Percentiles rank a stretch among this genome's conserved stretches.
phyloP scores from a whole-genome alignment of 2,797 vertebrate genomes.

The Notamacropus eugenii region DNA sequence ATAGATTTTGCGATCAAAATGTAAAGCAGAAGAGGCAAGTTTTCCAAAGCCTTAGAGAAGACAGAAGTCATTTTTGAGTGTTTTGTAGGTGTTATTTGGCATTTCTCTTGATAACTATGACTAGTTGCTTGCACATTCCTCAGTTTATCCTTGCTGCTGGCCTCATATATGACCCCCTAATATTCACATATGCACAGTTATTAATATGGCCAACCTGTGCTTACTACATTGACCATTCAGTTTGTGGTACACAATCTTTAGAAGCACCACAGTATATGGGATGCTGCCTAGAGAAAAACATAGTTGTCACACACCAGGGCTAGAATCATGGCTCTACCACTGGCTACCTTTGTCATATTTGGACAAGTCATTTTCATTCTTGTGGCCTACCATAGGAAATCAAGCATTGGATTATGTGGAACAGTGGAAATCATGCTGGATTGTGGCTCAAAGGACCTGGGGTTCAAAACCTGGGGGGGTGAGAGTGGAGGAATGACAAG shows the following conservation, averaged over 20 bases:
- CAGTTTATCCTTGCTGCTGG: not conserved
- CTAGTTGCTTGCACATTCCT: not conserved
- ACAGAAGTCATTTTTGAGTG: slow-evolving; percentile 14
- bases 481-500: accelerated
- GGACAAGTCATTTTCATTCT: not conserved
- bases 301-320: not conserved
- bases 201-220: not conserved
- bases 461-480: not conserved
- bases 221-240: not conserved
- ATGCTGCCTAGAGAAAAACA: not conserved
- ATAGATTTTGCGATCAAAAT: slow-evolving; percentile 95
- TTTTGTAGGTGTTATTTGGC: not conserved
- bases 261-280: not conserved
- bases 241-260: not conserved
- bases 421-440: not conserved
- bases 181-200: not conserved
- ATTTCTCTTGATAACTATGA: not conserved
- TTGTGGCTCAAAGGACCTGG: not conserved
- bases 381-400: not conserved
- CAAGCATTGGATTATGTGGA: accelerated
- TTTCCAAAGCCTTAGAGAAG: slow-evolving; percentile 90
- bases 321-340: not conserved
- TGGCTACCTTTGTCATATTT: not conserved
- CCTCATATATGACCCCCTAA: not conserved
- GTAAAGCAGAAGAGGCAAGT: slow-evolving; percentile 93